Conservation (phyloP, 2,113 vertebrate genomes). For the Seriola aureovittata region DNA sequence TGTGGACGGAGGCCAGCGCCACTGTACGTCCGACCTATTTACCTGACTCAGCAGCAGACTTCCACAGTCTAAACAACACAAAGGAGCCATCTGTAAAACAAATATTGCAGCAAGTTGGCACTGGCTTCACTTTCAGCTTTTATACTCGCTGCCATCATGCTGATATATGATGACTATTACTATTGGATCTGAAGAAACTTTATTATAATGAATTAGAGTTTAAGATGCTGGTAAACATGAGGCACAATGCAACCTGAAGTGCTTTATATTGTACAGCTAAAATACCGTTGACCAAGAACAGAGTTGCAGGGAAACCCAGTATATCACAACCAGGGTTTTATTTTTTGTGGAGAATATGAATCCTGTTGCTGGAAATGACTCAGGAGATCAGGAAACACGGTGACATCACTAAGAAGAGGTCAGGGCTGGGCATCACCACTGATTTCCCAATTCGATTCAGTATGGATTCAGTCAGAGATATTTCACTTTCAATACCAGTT, state of each 20-base stretch:
- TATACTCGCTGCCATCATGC: background rate
- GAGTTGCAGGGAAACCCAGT: background rate
- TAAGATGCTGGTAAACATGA: background rate
- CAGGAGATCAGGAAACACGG: background rate
- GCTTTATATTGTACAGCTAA: background rate
- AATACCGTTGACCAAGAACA: no score
- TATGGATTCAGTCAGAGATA: no score
- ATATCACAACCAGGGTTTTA: background rate
- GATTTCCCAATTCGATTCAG: no score
- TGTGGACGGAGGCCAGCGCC: slow-evolving; percentile 68
- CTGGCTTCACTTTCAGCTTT: background rate
- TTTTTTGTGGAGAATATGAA: background rate
- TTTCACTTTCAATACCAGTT: no score
- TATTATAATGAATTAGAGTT: background rate
- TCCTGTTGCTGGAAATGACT: background rate
- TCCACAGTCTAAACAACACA: slow-evolving; percentile 51
- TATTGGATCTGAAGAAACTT: no score
- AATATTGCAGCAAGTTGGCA: slow-evolving; percentile 22
- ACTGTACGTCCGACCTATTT: slow-evolving; percentile 74
- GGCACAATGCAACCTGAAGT: background rate
- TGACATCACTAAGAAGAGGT: background rate
- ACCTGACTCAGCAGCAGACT: slow-evolving; percentile 65
- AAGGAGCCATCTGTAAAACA: slow-evolving; percentile 41
- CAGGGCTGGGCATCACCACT: no score
- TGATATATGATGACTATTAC: background rate